Conservation (phyloP, 2,113 vertebrate genomes). For the Chloebia gouldiae region DNA sequence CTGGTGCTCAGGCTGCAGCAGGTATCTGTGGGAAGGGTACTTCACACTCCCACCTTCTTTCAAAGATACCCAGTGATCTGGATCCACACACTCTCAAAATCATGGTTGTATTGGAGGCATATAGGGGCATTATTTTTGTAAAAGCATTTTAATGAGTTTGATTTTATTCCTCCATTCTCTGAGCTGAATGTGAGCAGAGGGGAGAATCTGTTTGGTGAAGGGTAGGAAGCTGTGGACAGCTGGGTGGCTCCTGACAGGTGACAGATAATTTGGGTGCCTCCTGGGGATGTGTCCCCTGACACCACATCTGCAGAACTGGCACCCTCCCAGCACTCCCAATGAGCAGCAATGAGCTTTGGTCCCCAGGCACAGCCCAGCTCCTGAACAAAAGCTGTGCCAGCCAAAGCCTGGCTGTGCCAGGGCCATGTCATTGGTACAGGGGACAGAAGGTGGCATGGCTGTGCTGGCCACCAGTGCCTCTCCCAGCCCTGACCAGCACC, state of each 20-base stretch:
- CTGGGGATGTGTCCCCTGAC: not conserved
- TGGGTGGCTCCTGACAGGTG: not conserved
- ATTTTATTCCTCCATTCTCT: not conserved
- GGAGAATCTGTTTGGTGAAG: not conserved
- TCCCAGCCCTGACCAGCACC: not conserved
- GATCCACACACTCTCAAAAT: not conserved
- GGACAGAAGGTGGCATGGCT: not conserved
- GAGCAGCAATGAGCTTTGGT: not conserved
- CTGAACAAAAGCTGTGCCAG: not conserved
- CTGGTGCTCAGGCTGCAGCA: not conserved
- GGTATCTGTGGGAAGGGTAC: fast-evolving
- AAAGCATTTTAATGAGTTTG: not conserved
- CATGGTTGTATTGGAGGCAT: not conserved
- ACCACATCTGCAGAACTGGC: fast-evolving
- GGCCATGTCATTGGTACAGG: fast-evolving
- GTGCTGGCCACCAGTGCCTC: not conserved
- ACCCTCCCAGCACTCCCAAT: fast-evolving
- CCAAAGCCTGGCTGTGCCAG: not conserved
- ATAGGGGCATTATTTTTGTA: not conserved
- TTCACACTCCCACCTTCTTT: not conserved
- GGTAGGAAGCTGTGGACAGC: not conserved
- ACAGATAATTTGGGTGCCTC: not conserved
- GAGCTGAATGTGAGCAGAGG: not conserved
- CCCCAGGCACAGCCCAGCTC: not conserved
- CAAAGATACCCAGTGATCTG: not conserved